These are phyloP conservation scores for Phalanger gymnotis DNA, from an alignment of 2,797 vertebrate species.

Conservation along the genomic window DNA sequence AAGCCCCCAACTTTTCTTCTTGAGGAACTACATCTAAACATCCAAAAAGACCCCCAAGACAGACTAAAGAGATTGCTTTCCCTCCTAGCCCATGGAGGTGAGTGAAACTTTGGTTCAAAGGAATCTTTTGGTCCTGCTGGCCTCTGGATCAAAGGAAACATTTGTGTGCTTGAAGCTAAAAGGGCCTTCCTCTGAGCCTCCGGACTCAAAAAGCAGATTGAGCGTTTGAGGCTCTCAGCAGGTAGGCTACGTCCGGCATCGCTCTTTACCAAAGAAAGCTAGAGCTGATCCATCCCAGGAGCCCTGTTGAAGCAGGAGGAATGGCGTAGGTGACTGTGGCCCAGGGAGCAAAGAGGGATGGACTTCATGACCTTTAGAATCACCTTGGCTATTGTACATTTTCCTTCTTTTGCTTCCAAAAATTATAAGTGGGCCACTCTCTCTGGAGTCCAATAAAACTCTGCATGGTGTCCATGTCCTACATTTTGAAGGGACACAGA, in stretches of 20 bases:
- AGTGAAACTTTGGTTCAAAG: conserved; percentile 82
- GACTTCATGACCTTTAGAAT: background rate
- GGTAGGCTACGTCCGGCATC: background rate
- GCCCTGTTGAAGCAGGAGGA: background rate
- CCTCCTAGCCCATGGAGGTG: conserved; percentile 62
- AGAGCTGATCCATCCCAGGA: background rate
- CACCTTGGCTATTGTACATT: background rate
- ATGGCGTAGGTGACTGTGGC: background rate
- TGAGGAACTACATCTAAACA: conserved; percentile 76
- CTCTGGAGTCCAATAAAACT: background rate
- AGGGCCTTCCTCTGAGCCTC: conserved; percentile 74
- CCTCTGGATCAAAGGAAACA: conserved; percentile 84
- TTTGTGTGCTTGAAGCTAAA: conserved; percentile 79
- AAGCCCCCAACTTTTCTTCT: conserved; percentile 73
- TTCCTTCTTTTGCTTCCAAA: background rate
- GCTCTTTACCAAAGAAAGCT: conserved; percentile 9
- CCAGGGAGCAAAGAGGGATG: background rate
- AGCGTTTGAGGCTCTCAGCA: background rate
- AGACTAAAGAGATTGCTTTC: conserved; percentile 77
- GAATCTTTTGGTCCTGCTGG: conserved; percentile 83
- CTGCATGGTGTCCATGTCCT: background rate
- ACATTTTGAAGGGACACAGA: background rate
- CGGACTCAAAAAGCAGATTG: conserved; percentile 71
- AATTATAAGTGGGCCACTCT: background rate
- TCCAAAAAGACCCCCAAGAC: conserved; percentile 75